Evolutionary conservation across 2,797 vertebrate genomes (phyloP).

Genomic region (Halcyon chelicuti): DNA sequence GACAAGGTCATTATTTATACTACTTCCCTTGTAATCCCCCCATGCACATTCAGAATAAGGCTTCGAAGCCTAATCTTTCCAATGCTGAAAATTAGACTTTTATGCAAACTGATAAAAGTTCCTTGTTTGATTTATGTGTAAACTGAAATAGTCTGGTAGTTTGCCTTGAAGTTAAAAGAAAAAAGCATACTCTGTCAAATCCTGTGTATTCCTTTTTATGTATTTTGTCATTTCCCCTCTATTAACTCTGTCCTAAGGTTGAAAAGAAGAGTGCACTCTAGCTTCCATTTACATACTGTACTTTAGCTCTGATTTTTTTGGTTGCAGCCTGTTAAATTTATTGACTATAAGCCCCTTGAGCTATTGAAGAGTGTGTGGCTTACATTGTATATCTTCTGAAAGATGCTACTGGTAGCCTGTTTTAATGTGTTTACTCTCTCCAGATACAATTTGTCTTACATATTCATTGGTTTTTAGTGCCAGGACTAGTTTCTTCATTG

Average conservation of each 20-base stretch:
- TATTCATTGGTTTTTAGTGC: constrained; percentile 45
- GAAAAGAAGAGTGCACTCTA: constrained; percentile 55
- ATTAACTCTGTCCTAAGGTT: constrained; percentile 71
- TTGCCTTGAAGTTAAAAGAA: constrained; percentile 62
- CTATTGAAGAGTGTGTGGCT: constrained; percentile 39
- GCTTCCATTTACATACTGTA: constrained; percentile 69
- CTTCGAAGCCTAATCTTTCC: constrained; percentile 42
- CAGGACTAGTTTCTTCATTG: constrained; percentile 23
- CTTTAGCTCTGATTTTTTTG: constrained; percentile 56
- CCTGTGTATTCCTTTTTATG: constrained; percentile 40
- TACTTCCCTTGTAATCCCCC: neutral
- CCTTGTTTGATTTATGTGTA: constrained; percentile 57
- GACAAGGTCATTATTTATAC: constrained; percentile 28
- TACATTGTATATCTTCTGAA: constrained; percentile 68
- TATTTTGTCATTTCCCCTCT: constrained; percentile 74
- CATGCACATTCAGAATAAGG: neutral
- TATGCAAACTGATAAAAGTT: constrained; percentile 57
- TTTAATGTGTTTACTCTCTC: constrained; percentile 65
- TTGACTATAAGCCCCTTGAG: constrained; percentile 71
- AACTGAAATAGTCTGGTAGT: constrained; percentile 61
- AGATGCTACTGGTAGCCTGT: constrained; percentile 47
- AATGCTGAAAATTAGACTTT: constrained; percentile 49
- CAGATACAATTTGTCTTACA: constrained; percentile 51
- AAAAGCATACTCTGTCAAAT: constrained; percentile 60
- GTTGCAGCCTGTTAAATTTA: constrained; percentile 76